Evolutionary conservation across 2,797 vertebrate genomes (phyloP).

Genomic region (Lithobates sylvaticus): DNA sequence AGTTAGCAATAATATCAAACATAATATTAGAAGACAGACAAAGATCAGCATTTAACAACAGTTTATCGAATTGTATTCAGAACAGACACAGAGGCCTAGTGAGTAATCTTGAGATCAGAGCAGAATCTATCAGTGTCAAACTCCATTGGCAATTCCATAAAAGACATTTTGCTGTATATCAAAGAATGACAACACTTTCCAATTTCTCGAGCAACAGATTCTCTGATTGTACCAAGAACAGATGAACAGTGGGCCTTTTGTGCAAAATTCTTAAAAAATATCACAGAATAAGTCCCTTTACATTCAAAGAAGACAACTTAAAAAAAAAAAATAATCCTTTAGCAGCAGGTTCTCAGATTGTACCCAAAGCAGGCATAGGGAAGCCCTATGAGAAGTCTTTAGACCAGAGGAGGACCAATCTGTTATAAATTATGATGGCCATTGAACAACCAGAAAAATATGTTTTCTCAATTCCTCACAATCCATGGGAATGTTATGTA

Average conservation of each 20-base stretch:
- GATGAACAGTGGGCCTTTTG: neutral
- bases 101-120: neutral
- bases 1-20: neutral
- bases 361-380: neutral
- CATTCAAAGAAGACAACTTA: neutral
- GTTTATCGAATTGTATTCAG: neutral
- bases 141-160: neutral
- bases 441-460: too few species aligned
- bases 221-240: neutral
- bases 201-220: neutral
- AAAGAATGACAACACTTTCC: neutral
- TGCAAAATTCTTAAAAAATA: neutral
- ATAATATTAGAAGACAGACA: neutral
- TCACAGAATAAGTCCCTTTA: neutral
- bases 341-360: neutral
- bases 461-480: neutral
- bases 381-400: neutral
- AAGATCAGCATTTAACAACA: slow-evolving; percentile 4
- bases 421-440: too few species aligned
- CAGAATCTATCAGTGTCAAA: neutral
- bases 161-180: neutral
- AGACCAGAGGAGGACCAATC: neutral
- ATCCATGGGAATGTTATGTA: too few species aligned
- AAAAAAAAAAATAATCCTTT: neutral
- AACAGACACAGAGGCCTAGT: neutral